Evolutionary conservation across 2,113 vertebrate genomes (phyloP).

Genomic region (Muscicapa adusta): DNA sequence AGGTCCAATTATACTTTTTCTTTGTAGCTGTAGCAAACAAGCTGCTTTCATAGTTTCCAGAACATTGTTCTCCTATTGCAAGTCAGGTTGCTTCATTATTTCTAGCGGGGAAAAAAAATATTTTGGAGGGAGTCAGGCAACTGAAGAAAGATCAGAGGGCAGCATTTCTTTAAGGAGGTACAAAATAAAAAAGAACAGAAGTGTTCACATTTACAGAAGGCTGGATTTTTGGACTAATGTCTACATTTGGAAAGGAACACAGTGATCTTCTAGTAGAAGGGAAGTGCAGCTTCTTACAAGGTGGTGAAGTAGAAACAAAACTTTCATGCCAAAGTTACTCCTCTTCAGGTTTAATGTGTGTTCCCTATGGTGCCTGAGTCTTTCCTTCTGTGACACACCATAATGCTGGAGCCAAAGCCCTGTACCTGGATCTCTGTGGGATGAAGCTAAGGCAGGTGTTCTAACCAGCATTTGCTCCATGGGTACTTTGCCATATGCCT

Average conservation of each 20-base stretch:
- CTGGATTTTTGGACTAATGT: not conserved
- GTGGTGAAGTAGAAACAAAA: not conserved
- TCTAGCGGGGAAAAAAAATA: slow-evolving; percentile 12
- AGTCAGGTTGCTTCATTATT: slow-evolving; percentile 26
- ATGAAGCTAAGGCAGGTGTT: not conserved
- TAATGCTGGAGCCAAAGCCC: not conserved
- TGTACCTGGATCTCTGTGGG: not conserved
- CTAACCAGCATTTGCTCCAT: not conserved
- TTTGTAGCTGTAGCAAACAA: not conserved
- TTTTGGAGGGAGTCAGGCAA: not conserved
- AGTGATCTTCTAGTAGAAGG: not conserved
- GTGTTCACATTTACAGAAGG: not conserved
- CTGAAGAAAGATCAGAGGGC: not conserved
- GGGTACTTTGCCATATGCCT: not conserved
- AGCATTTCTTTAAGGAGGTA: not conserved
- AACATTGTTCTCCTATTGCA: not conserved
- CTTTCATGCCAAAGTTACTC: not conserved
- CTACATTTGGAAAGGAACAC: not conserved
- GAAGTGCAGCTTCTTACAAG: not conserved
- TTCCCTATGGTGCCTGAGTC: not conserved
- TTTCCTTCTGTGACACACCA: not conserved
- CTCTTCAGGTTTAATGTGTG: not conserved
- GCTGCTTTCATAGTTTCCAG: not conserved
- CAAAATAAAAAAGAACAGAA: not conserved
- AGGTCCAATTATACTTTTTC: not conserved